A percentile compares a stretch with the other conserved stretches of the same genome.
These are phyloP conservation scores for Delphinus delphis DNA, from an alignment of 2,113 vertebrate genomes.

Conservation along the genomic window DNA sequence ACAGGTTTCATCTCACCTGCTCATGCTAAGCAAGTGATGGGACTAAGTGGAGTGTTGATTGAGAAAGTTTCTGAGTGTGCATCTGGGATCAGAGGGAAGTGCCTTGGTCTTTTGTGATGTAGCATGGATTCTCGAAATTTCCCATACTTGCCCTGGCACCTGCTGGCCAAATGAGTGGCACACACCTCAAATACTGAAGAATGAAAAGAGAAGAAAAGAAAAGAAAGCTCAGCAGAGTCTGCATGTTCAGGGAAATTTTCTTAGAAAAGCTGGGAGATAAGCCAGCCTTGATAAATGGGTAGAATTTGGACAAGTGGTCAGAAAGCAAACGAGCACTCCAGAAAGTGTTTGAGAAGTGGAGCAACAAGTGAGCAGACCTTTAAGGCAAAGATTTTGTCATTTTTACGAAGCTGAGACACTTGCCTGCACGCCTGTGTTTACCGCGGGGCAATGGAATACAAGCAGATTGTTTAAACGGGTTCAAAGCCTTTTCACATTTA, in stretches of 20 bases:
- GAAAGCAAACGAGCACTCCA: neutral
- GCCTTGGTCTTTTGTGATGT: neutral
- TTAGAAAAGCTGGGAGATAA: neutral
- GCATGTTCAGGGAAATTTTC: neutral
- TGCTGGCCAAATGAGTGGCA: no score
- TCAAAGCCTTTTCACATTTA: slow-evolving; percentile 31
- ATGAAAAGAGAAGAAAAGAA: neutral
- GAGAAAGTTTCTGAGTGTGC: neutral
- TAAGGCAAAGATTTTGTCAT: neutral
- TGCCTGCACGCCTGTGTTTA: slow-evolving; percentile 3
- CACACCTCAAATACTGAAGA: neutral
- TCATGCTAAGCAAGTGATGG: neutral
- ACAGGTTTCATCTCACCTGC: neutral
- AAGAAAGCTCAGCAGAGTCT: neutral
- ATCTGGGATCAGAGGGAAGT: neutral
- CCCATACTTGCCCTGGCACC: neutral
- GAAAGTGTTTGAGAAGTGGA: neutral
- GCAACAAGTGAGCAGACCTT: neutral
- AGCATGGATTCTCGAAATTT: neutral
- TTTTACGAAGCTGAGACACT: neutral
- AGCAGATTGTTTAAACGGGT: neutral
- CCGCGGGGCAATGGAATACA: neutral
- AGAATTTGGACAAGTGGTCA: neutral
- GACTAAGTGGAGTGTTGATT: neutral
- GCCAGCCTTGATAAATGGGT: neutral